These are phyloP conservation scores for Pycnonotus jocosus DNA, from an alignment of 2,113 vertebrate genomes.

Conservation along the genomic window DNA sequence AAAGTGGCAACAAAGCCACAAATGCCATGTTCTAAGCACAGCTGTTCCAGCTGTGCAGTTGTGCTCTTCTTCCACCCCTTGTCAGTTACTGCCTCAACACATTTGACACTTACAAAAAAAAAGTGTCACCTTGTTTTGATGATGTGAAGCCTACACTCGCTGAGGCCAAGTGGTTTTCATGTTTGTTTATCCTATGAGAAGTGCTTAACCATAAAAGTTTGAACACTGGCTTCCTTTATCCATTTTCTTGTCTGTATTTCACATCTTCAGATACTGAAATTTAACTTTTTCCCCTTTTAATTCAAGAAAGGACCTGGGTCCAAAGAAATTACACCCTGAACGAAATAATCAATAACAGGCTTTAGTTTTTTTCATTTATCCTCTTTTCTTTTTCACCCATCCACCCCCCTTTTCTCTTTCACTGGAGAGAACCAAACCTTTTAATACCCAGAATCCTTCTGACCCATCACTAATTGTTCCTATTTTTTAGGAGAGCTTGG, in stretches of 20 bases:
- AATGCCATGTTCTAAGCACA: background rate
- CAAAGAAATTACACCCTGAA: background rate
- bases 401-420: background rate
- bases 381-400: background rate
- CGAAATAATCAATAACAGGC: background rate
- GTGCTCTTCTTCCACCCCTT: background rate
- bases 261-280: background rate
- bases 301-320: background rate
- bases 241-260: background rate
- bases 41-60: background rate
- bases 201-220: background rate
- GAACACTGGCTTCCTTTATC: background rate
- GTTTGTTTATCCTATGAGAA: background rate
- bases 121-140: background rate
- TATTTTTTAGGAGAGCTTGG: conserved; percentile 71
- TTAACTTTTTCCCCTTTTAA: background rate
- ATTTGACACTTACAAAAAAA: background rate
- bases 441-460: conserved; percentile 50
- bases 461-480: conserved; percentile 62
- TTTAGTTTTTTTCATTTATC: background rate
- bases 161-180: background rate
- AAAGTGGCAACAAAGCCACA: background rate
- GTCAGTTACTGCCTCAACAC: background rate
- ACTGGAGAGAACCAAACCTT: conserved; percentile 22
- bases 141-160: background rate